phyloP scores from a whole-genome alignment of 1,140 invertebrate species.

The Zaprionus taronus region DNA sequence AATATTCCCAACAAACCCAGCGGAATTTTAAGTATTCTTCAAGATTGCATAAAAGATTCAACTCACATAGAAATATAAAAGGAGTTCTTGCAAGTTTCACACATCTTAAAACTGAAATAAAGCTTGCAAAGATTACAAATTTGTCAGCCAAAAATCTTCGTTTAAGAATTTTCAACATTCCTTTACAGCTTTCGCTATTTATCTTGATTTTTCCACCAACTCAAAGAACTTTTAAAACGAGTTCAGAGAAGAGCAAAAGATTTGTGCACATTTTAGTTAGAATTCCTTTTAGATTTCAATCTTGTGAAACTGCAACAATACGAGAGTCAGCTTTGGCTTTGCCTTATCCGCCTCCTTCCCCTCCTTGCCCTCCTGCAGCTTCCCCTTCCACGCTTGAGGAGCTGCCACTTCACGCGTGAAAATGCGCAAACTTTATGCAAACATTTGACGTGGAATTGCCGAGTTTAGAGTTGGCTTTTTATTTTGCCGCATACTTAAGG shows the following conservation, averaged over 20 bases:
- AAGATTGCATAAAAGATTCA: too few relatives aligned
- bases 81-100: background rate
- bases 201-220: too few relatives aligned
- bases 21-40: too few relatives aligned
- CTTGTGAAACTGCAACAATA: background rate
- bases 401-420: constrained; percentile 53
- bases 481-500: constrained; percentile 63
- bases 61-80: background rate
- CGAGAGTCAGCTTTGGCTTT: background rate
- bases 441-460: constrained; percentile 52
- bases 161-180: too few relatives aligned
- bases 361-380: background rate
- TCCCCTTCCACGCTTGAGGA: background rate
- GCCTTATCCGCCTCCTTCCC: background rate
- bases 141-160: too few relatives aligned
- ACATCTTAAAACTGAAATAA: too few relatives aligned
- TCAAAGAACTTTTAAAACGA: background rate
- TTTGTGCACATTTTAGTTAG: background rate
- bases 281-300: constrained; percentile 1
- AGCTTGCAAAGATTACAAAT: too few relatives aligned
- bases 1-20: too few relatives aligned
- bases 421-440: constrained; percentile 64
- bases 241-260: background rate
- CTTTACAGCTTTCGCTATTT: too few relatives aligned
- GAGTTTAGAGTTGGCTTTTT: constrained; percentile 48